A percentile compares a stretch with the other conserved stretches of the same genome.
These are phyloP conservation scores for Xylocampa areola DNA, from an alignment of 2,888 invertebrate species.

Conservation along the genomic window DNA sequence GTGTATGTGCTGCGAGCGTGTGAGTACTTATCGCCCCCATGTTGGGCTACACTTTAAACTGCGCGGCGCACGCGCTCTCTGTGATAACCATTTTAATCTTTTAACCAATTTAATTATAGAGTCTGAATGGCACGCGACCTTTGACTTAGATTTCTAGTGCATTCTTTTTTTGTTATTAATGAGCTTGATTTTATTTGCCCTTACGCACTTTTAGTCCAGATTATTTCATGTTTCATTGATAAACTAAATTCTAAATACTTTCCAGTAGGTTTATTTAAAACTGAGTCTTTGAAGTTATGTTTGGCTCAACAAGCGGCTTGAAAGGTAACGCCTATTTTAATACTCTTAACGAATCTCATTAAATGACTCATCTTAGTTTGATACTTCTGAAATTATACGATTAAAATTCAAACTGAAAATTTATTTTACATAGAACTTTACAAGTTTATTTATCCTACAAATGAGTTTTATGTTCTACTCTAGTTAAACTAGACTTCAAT, in stretches of 20 bases:
- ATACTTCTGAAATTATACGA: slow-evolving; percentile 1
- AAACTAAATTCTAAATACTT: too few relatives aligned
- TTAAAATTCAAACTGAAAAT: background rate
- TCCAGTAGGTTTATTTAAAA: too few relatives aligned
- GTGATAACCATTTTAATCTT: slow-evolving; percentile 55
- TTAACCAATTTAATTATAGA: slow-evolving; percentile 49
- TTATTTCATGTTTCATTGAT: background rate
- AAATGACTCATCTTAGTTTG: slow-evolving; percentile 27
- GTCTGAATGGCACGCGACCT: slow-evolving; percentile 25
- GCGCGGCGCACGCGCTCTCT: slow-evolving; percentile 40
- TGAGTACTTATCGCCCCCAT: slow-evolving; percentile 36
- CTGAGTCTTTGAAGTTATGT: too few relatives aligned
- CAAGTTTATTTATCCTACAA: slow-evolving; percentile 1
- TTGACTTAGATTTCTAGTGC: background rate
- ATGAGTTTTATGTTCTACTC: background rate
- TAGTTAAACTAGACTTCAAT: background rate
- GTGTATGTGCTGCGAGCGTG: slow-evolving; percentile 40
- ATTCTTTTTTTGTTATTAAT: too few relatives aligned
- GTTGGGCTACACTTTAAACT: slow-evolving; percentile 25
- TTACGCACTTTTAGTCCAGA: too few relatives aligned
- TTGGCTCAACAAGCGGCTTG: background rate
- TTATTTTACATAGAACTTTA: background rate
- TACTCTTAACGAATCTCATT: slow-evolving; percentile 27
- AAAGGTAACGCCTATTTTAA: slow-evolving; percentile 2
- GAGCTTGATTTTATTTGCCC: too few relatives aligned